Conservation (phyloP, 2,113 vertebrate species). For the Hassar affinis region DNA sequence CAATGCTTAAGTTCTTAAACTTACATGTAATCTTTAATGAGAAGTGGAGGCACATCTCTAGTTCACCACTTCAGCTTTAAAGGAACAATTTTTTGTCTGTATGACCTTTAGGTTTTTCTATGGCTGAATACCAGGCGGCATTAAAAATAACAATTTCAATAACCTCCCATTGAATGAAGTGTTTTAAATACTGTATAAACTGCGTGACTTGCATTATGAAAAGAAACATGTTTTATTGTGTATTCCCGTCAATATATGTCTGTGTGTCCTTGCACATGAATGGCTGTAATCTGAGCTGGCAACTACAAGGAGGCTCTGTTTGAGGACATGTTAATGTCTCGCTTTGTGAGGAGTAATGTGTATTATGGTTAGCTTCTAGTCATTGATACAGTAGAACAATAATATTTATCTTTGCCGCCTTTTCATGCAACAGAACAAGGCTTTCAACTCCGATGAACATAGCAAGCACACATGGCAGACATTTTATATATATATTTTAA, state of each 20-base stretch:
- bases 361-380: not conserved
- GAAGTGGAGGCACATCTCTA: not conserved
- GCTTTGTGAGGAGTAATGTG: not conserved
- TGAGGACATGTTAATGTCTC: constrained; percentile 5
- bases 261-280: constrained; percentile 23
- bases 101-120: not conserved
- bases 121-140: not conserved
- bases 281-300: not conserved
- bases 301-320: not conserved
- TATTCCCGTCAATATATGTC: constrained; percentile 9
- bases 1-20: not conserved
- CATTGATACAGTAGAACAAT: not conserved
- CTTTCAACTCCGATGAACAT: not conserved
- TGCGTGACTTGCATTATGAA: not conserved
- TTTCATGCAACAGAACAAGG: not conserved
- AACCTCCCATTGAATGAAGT: not conserved
- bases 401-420: not conserved
- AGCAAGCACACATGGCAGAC: not conserved
- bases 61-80: not conserved
- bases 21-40: not conserved
- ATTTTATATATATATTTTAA: no score
- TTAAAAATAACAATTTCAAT: not conserved
- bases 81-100: no score
- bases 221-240: constrained; percentile 3
- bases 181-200: constrained; percentile 1